phyloP scores from a whole-genome alignment of 1,140 invertebrate species.

The Leucophenga varia region DNA sequence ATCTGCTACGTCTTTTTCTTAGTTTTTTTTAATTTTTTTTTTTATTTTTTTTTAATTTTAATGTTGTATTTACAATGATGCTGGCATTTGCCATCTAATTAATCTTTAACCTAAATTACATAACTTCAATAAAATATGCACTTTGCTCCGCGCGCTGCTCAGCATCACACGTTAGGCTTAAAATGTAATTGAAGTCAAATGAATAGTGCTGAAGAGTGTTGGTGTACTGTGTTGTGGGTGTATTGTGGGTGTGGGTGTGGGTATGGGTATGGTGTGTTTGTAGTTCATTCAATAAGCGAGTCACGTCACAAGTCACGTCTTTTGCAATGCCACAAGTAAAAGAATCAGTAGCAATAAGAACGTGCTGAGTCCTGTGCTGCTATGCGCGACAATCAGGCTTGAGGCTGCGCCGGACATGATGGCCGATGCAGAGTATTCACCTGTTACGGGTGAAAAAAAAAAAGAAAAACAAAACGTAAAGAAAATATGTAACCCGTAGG shows the following conservation, averaged over 20 bases:
- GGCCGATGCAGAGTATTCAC: constrained; percentile 57
- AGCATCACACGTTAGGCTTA: no score
- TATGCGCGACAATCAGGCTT: no score
- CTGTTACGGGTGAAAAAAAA: constrained; percentile 30
- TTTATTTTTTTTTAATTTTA: no score
- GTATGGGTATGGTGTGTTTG: no score
- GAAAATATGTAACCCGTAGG: constrained; percentile 11
- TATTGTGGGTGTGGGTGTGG: no score
- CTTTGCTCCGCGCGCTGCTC: constrained; percentile 29
- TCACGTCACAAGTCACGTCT: constrained; percentile 45
- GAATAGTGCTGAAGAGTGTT: no score
- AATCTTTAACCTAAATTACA: constrained; percentile 51
- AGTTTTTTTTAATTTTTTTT: no score
- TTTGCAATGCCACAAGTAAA: constrained; percentile 11
- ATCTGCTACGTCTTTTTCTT: no score
- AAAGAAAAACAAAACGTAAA: not conserved
- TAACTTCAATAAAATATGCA: constrained; percentile 31
- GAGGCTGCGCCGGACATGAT: constrained; percentile 43
- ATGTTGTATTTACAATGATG: constrained; percentile 43
- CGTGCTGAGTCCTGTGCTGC: constrained; percentile 25
- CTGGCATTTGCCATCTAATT: constrained; percentile 34
- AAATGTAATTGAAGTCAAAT: constrained; percentile 44
- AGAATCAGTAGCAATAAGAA: constrained; percentile 23
- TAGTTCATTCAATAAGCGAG: constrained; percentile 34
- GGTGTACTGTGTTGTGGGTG: no score